These are phyloP conservation scores for Papilio gigon DNA, from an alignment of 2,888 invertebrate species.

Conservation along the genomic window DNA sequence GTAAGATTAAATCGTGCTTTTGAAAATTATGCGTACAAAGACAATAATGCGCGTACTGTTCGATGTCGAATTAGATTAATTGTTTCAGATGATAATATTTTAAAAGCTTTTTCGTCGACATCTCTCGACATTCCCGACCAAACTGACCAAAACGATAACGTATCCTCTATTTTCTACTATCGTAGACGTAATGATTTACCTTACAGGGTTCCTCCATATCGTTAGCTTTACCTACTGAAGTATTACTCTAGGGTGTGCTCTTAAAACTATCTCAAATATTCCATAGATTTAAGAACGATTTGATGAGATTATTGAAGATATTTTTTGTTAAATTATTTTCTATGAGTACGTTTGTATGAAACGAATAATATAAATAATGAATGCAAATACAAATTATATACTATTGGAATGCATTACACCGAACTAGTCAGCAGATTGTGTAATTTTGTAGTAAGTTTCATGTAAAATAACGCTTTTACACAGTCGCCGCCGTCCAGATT, in stretches of 20 bases:
- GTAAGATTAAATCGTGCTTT: slow-evolving; percentile 45
- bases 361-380: slow-evolving; percentile 40
- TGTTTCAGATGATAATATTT: slow-evolving; percentile 65
- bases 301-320: slow-evolving; percentile 58
- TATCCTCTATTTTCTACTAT: slow-evolving; percentile 73
- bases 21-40: slow-evolving; percentile 51
- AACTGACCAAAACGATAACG: slow-evolving; percentile 70
- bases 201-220: slow-evolving; percentile 82
- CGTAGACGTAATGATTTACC: slow-evolving; percentile 73
- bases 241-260: slow-evolving; percentile 75
- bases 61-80: slow-evolving; percentile 65
- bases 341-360: slow-evolving; percentile 44
- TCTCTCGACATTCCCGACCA: slow-evolving; percentile 68
- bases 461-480: slow-evolving; percentile 55
- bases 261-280: slow-evolving; percentile 72
- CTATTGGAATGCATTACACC: slow-evolving; percentile 44
- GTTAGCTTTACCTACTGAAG: slow-evolving; percentile 80
- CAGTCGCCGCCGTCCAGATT: slow-evolving; percentile 62
- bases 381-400: slow-evolving; percentile 40
- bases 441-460: slow-evolving; percentile 3
- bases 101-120: slow-evolving; percentile 66
- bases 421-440: slow-evolving; percentile 42
- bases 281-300: slow-evolving; percentile 69
- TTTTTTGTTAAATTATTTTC: slow-evolving; percentile 50
- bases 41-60: slow-evolving; percentile 72